These are phyloP conservation scores for Aphyosemion australe DNA, from an alignment of 2,113 vertebrate species.

Conservation along the genomic window DNA sequence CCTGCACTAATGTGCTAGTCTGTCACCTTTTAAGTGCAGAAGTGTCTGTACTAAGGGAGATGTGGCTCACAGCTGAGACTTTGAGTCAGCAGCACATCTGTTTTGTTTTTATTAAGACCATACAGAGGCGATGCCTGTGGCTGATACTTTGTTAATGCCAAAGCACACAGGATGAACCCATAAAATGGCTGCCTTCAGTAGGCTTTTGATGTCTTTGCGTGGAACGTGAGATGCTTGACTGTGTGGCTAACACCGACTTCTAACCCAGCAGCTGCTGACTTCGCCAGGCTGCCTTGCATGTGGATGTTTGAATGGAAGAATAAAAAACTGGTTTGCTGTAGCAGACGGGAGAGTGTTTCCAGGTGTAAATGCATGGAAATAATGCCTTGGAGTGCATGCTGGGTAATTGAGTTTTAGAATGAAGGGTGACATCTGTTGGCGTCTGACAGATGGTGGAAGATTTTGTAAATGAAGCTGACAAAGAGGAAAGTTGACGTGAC, in stretches of 20 bases:
- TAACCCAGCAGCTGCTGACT: constrained; percentile 58
- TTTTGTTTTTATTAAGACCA: constrained; percentile 63
- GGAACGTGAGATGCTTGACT: constrained; percentile 64
- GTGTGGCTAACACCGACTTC: constrained; percentile 64
- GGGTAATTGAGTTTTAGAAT: constrained; percentile 43
- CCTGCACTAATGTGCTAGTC: not conserved
- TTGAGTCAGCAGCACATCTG: constrained; percentile 60
- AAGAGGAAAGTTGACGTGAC: not conserved
- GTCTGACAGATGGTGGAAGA: not conserved
- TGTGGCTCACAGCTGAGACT: constrained; percentile 62
- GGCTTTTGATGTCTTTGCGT: constrained; percentile 64
- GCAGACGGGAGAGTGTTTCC: constrained; percentile 47
- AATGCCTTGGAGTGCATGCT: constrained; percentile 69
- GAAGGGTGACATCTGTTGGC: constrained; percentile 7
- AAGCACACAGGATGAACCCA: constrained; percentile 67
- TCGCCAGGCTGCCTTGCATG: constrained; percentile 61
- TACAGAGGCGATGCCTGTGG: constrained; percentile 54
- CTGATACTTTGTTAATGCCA: constrained; percentile 61
- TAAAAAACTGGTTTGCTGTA: constrained; percentile 53
- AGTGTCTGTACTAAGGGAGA: constrained; percentile 31
- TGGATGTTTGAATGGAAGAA: constrained; percentile 43
- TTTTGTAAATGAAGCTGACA: constrained; percentile 4
- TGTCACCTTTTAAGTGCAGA: constrained; percentile 27
- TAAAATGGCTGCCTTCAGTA: constrained; percentile 65
- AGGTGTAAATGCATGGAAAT: constrained; percentile 64